Evolutionary conservation across 2,888 invertebrate genomes (phyloP).

Genomic region (Hermaeophaga mercurialis): DNA sequence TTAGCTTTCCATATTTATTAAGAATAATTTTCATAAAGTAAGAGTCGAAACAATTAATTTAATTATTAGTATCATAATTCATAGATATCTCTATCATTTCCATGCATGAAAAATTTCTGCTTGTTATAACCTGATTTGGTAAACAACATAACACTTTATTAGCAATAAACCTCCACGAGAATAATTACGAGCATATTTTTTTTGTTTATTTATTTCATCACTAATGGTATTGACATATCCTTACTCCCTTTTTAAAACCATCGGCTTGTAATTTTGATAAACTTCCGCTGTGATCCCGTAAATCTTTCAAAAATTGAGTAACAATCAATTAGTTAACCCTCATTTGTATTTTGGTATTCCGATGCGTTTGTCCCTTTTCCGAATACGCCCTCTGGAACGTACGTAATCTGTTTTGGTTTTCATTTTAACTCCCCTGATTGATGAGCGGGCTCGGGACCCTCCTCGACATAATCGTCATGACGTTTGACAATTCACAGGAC

Average conservation of each 20-base stretch:
- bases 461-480: conserved; percentile 47
- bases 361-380: neutral
- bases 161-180: too few species aligned
- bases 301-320: conserved; percentile 20
- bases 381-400: conserved; percentile 1
- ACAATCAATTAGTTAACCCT: conserved; percentile 21
- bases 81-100: too few species aligned
- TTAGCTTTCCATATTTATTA: too few species aligned
- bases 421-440: conserved; percentile 38
- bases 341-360: conserved; percentile 12
- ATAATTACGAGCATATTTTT: too few species aligned
- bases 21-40: too few species aligned
- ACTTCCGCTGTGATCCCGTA: conserved; percentile 1
- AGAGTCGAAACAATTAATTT: too few species aligned
- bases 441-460: conserved; percentile 40
- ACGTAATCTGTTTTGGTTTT: conserved; percentile 23
- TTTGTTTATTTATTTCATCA: too few species aligned
- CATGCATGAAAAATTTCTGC: too few species aligned
- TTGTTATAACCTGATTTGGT: too few species aligned
- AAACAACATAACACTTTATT: too few species aligned
- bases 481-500: conserved; percentile 46
- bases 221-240: neutral
- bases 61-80: too few species aligned
- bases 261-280: neutral
- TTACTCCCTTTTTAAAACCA: neutral